phyloP scores from a whole-genome alignment of 2,888 invertebrate genomes.

The Epinotia ramella region DNA sequence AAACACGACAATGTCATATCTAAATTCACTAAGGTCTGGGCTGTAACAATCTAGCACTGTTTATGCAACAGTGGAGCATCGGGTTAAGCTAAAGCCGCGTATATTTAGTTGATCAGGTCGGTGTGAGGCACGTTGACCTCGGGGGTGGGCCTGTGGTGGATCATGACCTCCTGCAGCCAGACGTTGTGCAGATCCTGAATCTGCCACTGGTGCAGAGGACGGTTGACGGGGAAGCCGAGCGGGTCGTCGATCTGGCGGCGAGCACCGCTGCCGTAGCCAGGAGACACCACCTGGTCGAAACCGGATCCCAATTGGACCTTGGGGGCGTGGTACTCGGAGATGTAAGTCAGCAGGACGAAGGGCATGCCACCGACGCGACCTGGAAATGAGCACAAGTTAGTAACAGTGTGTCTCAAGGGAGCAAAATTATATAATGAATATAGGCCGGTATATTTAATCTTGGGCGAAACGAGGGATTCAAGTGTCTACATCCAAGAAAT shows the following conservation, averaged over 20 bases:
- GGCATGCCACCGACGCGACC: conserved; percentile 84
- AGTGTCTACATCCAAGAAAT: no score
- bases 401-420: neutral
- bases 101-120: conserved; percentile 49
- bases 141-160: conserved; percentile 81
- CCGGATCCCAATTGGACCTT: conserved; percentile 68
- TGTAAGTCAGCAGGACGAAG: conserved; percentile 86
- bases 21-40: conserved; percentile 5
- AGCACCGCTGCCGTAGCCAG: conserved; percentile 78
- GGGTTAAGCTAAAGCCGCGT: conserved; percentile 44
- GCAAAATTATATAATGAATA: no score
- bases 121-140: conserved; percentile 64
- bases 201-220: conserved; percentile 75
- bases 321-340: conserved; percentile 81
- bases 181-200: conserved; percentile 74
- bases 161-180: conserved; percentile 78
- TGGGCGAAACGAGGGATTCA: no score
- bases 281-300: conserved; percentile 80
- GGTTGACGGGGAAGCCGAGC: conserved; percentile 85
- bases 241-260: conserved; percentile 78
- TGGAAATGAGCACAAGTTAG: conserved; percentile 48
- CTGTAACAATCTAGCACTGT: neutral
- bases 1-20: conserved; percentile 1
- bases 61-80: conserved; percentile 10
- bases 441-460: no score